Evolutionary conservation across 2,797 vertebrate species (phyloP), one percentile per base, ranked within the genome.

Genomic region (Alauda arvensis): DNA sequence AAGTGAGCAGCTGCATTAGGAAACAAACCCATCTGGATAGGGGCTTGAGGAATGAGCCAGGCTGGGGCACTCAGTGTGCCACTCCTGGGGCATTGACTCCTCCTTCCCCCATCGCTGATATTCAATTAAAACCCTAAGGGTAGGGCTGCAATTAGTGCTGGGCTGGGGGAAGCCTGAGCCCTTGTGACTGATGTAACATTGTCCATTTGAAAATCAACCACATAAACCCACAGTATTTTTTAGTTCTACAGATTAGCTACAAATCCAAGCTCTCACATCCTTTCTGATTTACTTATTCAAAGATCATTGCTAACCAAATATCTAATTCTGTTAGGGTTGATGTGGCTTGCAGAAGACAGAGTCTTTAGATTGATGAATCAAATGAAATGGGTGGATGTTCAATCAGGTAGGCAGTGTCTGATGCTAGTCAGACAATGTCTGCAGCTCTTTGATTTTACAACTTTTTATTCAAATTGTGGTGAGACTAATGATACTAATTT

Each of bases 1-100:
- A 71, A 61, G 3, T 4, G 61, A 71, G 48, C 0, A 0, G 8
- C 19, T 57, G 21, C 3, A 0, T 61, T 65, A 65, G 43, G 26
- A 37, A 61, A 48, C 59, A 68, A 65, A 16, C 4, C 39, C 3
- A 0, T 57, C 66, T 82, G 61, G 21, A 10, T 0, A 42, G n/a
- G 25, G 20, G 40, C 34, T 48, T 7, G 4, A 52, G 57, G 51
- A 31, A 29, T 39, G 42, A 74, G 12, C 5, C 40, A 34, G 40
- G 33, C 37, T 29, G 4, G 18, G 8, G 31, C 6, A 61, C 20
- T n/a, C 48, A 56, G 18, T 23, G 40, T 29, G 51, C n/a, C 19
- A 18, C 37, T 69, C 25, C 29, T 46, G 56, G 48, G 40, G 16
- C 21, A 31, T 28, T 52, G 53, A 21, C 10, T 56, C 29, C 45